Evolutionary conservation across 2,113 vertebrate genomes (phyloP).

Genomic region (Delphinus delphis): DNA sequence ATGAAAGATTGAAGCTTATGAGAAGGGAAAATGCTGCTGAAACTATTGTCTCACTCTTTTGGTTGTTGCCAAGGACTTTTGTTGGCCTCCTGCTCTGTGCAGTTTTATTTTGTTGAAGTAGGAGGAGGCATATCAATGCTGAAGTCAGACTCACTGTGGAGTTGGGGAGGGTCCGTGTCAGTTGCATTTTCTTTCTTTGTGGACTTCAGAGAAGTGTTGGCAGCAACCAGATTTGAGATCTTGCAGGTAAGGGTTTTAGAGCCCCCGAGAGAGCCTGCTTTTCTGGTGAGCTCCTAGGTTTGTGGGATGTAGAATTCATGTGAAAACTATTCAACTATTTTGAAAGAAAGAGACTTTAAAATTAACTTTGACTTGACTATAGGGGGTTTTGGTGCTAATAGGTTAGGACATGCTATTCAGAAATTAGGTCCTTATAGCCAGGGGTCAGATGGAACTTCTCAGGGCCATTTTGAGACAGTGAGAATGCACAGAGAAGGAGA

Average conservation of each 20-base stretch:
- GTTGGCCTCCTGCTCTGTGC: not conserved
- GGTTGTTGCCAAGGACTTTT: not conserved
- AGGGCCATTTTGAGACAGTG: not conserved
- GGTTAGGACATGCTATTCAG: not conserved
- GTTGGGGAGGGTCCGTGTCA: not conserved
- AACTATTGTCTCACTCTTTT: not conserved
- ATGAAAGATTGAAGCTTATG: not conserved
- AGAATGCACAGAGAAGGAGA: not conserved
- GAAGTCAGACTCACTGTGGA: not conserved
- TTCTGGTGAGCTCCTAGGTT: not conserved
- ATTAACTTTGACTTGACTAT: not conserved
- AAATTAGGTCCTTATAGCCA: not conserved
- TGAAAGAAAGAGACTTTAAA: conserved; percentile 29
- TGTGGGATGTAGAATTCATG: not conserved
- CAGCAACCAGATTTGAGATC: not conserved
- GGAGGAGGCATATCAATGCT: not conserved
- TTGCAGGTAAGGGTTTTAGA: not conserved
- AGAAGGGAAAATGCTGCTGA: not conserved
- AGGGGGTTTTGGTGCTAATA: not conserved
- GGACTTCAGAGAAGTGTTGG: not conserved
- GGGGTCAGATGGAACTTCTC: not conserved
- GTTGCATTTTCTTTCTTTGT: conserved; percentile 14
- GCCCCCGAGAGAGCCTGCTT: not conserved
- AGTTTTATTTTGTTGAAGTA: not conserved
- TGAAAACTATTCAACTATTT: not conserved